Percentiles rank a stretch among this genome's conserved stretches.
These are phyloP conservation scores for Dynastes tityus DNA, from an alignment of 2,888 invertebrate genomes.

Conservation along the genomic window DNA sequence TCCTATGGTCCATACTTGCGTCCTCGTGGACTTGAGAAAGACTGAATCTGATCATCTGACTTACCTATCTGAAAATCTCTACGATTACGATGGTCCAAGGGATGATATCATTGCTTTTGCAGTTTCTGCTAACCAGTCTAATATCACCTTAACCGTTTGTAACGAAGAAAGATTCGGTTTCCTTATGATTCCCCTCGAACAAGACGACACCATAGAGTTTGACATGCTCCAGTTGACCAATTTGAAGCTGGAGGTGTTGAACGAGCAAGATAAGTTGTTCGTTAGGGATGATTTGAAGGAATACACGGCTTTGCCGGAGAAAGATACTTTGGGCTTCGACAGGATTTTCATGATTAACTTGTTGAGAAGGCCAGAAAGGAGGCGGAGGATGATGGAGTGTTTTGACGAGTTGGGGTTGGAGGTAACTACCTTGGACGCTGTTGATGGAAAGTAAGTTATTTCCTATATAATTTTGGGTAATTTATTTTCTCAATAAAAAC, in stretches of 20 bases:
- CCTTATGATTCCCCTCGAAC: constrained; percentile 85
- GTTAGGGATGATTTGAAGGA: constrained; percentile 68
- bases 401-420: constrained; percentile 88
- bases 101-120: constrained; percentile 97
- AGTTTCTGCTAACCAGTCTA: constrained; percentile 81
- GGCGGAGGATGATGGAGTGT: constrained; percentile 83
- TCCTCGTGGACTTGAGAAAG: constrained; percentile 82
- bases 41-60: constrained; percentile 78
- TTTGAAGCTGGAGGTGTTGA: constrained; percentile 83
- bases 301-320: constrained; percentile 65
- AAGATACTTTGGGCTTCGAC: constrained; percentile 81
- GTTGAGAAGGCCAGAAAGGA: constrained; percentile 84
- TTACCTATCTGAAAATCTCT: constrained; percentile 78
- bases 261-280: constrained; percentile 72
- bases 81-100: constrained; percentile 77
- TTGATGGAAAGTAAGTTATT: constrained; percentile 87
- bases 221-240: constrained; percentile 84
- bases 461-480: neutral
- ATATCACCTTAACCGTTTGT: constrained; percentile 81
- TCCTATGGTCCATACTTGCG: constrained; percentile 93
- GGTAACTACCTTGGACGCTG: constrained; percentile 84
- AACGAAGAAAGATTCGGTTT: constrained; percentile 90
- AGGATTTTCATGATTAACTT: constrained; percentile 95
- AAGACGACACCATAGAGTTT: constrained; percentile 75
- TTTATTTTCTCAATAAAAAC: too few relatives aligned